These are phyloP conservation scores for Neosalanx taihuensis DNA, from an alignment of 2,797 vertebrate species.

Conservation along the genomic window DNA sequence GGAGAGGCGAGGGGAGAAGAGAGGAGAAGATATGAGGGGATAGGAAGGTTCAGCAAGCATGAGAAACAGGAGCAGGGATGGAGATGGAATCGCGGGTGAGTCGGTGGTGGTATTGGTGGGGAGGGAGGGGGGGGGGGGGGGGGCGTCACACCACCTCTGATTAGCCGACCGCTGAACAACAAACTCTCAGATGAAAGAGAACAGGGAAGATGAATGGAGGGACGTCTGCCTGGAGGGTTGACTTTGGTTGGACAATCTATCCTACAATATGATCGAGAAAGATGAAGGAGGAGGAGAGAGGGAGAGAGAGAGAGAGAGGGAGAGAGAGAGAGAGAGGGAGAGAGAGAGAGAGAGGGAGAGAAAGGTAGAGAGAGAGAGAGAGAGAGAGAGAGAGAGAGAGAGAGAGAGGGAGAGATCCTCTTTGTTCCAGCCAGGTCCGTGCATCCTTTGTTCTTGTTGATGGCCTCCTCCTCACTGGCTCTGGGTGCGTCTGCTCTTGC, in stretches of 20 bases:
- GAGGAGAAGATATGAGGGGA: not conserved
- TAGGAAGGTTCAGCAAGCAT: not conserved
- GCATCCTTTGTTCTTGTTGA: not conserved
- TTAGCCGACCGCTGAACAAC: no score
- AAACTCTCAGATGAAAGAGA: no score
- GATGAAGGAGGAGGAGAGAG: not conserved
- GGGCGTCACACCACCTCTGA: no score
- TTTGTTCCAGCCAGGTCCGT: not conserved
- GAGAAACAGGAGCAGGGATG: not conserved
- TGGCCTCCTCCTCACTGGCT: conserved; percentile 45
- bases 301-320: not conserved
- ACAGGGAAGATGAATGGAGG: no score
- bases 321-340: conserved; percentile 3
- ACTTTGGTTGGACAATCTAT: no score
- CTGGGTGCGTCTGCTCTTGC: conserved; percentile 19
- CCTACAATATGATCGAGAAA: not conserved
- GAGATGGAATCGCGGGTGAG: no score
- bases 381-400: not conserved
- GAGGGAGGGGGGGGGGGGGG: no score
- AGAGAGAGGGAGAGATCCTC: not conserved
- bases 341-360: not conserved
- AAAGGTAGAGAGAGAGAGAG: not conserved
- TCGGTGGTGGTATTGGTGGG: no score
- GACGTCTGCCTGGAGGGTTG: no score
- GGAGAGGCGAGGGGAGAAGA: not conserved